Evolutionary conservation across 2,113 vertebrate genomes (phyloP), one percentile per base, ranked within the genome.

Genomic region (Coptodon rendalli): DNA sequence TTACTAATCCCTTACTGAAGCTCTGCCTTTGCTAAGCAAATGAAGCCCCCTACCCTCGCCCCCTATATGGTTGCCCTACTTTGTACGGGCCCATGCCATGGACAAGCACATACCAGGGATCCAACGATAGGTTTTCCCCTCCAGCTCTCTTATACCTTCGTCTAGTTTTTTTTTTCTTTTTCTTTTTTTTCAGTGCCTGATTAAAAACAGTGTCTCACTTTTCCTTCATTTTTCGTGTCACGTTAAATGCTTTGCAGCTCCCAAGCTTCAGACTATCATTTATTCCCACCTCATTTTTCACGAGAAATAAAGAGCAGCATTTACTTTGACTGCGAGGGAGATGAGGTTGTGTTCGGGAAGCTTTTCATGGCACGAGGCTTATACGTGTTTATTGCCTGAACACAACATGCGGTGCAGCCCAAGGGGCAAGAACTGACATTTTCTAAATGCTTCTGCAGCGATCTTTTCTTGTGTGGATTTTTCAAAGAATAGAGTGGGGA

Each of bases 1-100:
- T 96, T 96, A 96, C 95, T 97, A 96, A 96, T 91, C 95, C 96
- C 94, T 97, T 96, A 96, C 96, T 95, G 96, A 96, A 96, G 96
- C 96, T 95, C 96, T 95, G 96, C 94, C 95, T 96, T 96, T 96
- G 95, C 96, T 97, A 96, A 96, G 95, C 96, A 96, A 96, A 96
- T 94, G 94, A 96, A 95, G 95, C 94, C 95, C 95, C 95, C 93
- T 94, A 94, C 93, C 94, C 94, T 95, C 95, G 92, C 84, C 95
- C 93, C 94, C 91, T 96, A 95, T 94, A 95, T 88, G 95, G 95
- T 95, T 96, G 95, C 95, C 96, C 94, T 94, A 93, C 93, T 94
- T 96, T 96, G 94, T 96, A 94, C 94, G 96, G 96, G 94, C 93
- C 91, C 94, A 89, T 95, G 95, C 95, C 94, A 95, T 93, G 95